phyloP scores from a whole-genome alignment of 2,113 vertebrate species.

The Syrrhaptes paradoxus region DNA sequence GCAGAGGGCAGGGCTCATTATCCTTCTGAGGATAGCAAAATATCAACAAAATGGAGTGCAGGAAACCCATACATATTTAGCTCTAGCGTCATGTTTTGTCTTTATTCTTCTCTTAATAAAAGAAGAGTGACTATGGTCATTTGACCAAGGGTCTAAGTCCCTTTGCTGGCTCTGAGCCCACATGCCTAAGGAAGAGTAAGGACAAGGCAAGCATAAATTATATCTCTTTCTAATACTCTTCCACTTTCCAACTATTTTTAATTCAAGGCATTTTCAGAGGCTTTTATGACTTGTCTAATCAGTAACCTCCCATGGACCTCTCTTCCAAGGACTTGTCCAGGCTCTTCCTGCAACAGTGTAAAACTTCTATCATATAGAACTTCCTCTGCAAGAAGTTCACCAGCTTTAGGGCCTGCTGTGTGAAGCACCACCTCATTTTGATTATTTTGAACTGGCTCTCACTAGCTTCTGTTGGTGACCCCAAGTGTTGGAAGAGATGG shows the following conservation, averaged over 20 bases:
- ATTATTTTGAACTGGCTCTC: not conserved
- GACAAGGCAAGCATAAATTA: not conserved
- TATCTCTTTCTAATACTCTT: not conserved
- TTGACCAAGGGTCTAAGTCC: not conserved
- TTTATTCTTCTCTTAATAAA: not conserved
- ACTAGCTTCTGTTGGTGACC: not conserved
- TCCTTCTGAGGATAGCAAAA: not conserved
- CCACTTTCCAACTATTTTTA: not conserved
- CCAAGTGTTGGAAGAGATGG: not conserved
- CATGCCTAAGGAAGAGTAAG: not conserved
- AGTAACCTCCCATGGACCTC: not conserved
- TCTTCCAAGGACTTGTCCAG: not conserved
- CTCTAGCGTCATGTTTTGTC: not conserved
- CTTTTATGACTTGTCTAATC: not conserved
- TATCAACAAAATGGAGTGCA: not conserved
- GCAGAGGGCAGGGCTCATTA: not conserved
- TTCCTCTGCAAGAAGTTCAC: not conserved
- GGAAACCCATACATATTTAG: not conserved
- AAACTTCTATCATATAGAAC: not conserved
- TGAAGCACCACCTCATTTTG: not conserved
- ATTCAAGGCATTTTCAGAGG: not conserved
- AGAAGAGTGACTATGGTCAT: not conserved
- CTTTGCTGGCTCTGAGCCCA: not conserved
- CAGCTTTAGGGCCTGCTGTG: not conserved
- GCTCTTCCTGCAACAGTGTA: not conserved